Conservation (phyloP, 2,888 invertebrate species). For the Exephanes ischioxanthus region DNA sequence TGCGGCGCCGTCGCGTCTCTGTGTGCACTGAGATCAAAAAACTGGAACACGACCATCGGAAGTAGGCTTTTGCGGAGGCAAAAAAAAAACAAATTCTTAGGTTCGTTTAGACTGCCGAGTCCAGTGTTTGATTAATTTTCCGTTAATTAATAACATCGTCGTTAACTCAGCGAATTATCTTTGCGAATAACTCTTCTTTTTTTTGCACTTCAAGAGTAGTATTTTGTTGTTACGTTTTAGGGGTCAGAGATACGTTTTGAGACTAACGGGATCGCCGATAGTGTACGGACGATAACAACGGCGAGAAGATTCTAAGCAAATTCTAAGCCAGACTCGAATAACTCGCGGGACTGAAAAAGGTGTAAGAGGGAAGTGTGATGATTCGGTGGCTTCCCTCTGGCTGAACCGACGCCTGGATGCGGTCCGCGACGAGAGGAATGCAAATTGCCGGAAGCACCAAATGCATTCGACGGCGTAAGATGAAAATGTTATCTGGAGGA, state of each 20-base stretch:
- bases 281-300: slow-evolving; percentile 29
- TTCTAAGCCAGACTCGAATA: slow-evolving; percentile 11
- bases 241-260: slow-evolving; percentile 68
- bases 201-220: slow-evolving; percentile 55
- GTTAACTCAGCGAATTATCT: not conserved
- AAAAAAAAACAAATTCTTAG: too few species aligned
- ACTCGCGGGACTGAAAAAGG: slow-evolving; percentile 13
- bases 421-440: slow-evolving; percentile 30
- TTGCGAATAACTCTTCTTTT: not conserved
- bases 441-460: slow-evolving; percentile 29
- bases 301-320: slow-evolving; percentile 25
- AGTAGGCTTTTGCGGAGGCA: not conserved
- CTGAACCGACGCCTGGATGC: not conserved
- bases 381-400: slow-evolving; percentile 14
- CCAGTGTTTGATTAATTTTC: too few species aligned
- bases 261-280: slow-evolving; percentile 64
- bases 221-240: slow-evolving; percentile 71
- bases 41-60: slow-evolving; percentile 6
- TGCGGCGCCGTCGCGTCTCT: slow-evolving; percentile 27
- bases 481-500: slow-evolving; percentile 53
- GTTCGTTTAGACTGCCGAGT: too few species aligned
- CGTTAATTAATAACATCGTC: too few species aligned
- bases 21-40: slow-evolving; percentile 2
- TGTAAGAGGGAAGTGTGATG: not conserved
- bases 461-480: slow-evolving; percentile 33